These are phyloP conservation scores for Philotrypesis tridentata DNA, from an alignment of 1,140 invertebrate species.

Conservation along the genomic window DNA sequence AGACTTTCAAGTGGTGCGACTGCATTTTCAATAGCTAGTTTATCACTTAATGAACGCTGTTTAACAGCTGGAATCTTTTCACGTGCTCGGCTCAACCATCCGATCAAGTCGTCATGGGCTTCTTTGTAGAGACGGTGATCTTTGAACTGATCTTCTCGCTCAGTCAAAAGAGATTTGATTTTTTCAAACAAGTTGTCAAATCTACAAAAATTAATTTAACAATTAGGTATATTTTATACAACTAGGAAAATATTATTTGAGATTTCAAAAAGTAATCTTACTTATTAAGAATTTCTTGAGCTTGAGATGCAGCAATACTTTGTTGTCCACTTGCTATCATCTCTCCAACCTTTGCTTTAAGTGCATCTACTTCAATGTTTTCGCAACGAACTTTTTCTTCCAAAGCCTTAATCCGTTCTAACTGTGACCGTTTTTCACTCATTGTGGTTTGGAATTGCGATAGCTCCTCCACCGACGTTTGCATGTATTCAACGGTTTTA, in stretches of 20 bases:
- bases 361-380: conserved; percentile 91
- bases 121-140: conserved; percentile 92
- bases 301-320: conserved; percentile 86
- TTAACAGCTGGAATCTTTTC: conserved; percentile 92
- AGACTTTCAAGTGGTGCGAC: conserved; percentile 89
- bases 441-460: conserved; percentile 85
- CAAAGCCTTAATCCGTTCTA: conserved; percentile 88
- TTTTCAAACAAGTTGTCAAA: conserved; percentile 75
- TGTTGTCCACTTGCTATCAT: conserved; percentile 90
- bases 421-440: conserved; percentile 87
- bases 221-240: conserved; percentile 16
- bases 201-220: conserved; percentile 46
- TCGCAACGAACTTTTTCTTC: conserved; percentile 94
- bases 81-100: conserved; percentile 88
- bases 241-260: conserved; percentile 18
- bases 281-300: conserved; percentile 86
- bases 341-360: conserved; percentile 90
- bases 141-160: conserved; percentile 89
- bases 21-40: conserved; percentile 90
- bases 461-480: conserved; percentile 82
- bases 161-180: conserved; percentile 77
- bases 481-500: conserved; percentile 87
- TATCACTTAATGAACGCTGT: conserved; percentile 88
- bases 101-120: conserved; percentile 89
- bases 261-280: conserved; percentile 63